Evolutionary conservation across 2,888 invertebrate genomes (phyloP), one percentile per base, ranked within the genome.

Genomic region (Ectemnius lituratus): DNA sequence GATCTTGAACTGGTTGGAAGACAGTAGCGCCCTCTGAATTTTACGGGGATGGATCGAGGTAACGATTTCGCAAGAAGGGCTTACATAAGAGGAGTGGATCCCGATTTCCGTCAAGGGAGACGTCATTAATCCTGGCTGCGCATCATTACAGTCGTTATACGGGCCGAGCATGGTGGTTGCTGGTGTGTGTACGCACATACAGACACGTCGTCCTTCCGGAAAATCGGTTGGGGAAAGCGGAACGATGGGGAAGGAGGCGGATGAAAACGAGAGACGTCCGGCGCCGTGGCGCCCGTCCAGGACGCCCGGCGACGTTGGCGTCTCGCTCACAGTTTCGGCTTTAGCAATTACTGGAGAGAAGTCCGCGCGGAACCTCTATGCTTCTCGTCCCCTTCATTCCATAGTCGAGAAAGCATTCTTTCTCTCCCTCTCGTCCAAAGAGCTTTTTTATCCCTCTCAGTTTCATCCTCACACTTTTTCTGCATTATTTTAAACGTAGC

Each of bases 271-370:
- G 79, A 81, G 76, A 81, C 74, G 80, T 75, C 80, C 81, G 86
- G 85, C 87, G 84, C 83, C 86, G 74, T 78, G 80, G 82, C 85
- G 85, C 81, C 85, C 73, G 82, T 84, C 75, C 75, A 77, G 81
- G 83, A 83, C 83, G 78, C 83, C 23, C 82, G 79, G 62, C 82
- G 84, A 84, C 85, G 84, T 83, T 11, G 11, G 11, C 85, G 83
- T 81, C 84, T 83, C 80, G 78, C 78, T 73, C 63, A 61, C 63
- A 81, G 75, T 81, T 78, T 82, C 72, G 62, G 72, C 45, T 78
- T 81, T 74, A 70, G 73, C 81, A 78, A 77, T 81, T 78, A 80
- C 77, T 57, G 70, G 37, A 62, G 52, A 65, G 70, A 72, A 73
- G 66, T 59, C 58, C 59, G 46, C 64, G 52, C 60, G 37, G 72